Percentiles rank a stretch among this genome's conserved stretches.
Evolutionary conservation across 2,888 invertebrate species (phyloP).

Genomic region (Trissonchulus latispiculum): DNA sequence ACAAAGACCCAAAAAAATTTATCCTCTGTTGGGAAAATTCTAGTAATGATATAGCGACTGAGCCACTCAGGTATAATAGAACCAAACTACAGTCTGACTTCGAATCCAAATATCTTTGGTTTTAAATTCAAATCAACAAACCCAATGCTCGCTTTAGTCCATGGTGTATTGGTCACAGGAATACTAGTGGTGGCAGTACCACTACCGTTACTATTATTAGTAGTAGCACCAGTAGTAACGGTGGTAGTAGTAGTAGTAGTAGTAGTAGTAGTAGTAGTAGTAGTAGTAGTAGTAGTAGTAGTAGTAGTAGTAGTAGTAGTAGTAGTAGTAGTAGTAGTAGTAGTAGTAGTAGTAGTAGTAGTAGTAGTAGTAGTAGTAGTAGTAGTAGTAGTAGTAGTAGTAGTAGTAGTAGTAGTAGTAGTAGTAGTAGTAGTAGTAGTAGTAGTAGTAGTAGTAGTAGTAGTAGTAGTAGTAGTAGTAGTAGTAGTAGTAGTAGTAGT

Average conservation of each 20-base stretch:
- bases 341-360: conserved; percentile 14
- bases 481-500: conserved; percentile 11
- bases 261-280: conserved; percentile 19
- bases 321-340: conserved; percentile 13
- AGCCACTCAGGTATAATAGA: no score
- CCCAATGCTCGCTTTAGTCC: no score
- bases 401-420: conserved; percentile 13
- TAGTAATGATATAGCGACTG: no score
- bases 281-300: conserved; percentile 19
- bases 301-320: conserved; percentile 12
- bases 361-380: conserved; percentile 12
- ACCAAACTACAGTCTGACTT: no score
- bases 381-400: conserved; percentile 12
- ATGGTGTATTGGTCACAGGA: no score
- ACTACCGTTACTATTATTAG: conserved; percentile 11
- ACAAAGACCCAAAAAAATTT: no score
- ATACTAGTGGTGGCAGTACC: no score
- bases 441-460: conserved; percentile 13
- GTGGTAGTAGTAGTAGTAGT: conserved; percentile 19
- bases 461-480: conserved; percentile 11
- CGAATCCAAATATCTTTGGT: no score
- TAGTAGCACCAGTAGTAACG: conserved; percentile 19
- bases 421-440: conserved; percentile 12
- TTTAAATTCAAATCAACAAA: no score
- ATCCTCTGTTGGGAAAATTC: no score